phyloP scores from a whole-genome alignment of 2,797 vertebrate genomes.

The Xenopus petersii region DNA sequence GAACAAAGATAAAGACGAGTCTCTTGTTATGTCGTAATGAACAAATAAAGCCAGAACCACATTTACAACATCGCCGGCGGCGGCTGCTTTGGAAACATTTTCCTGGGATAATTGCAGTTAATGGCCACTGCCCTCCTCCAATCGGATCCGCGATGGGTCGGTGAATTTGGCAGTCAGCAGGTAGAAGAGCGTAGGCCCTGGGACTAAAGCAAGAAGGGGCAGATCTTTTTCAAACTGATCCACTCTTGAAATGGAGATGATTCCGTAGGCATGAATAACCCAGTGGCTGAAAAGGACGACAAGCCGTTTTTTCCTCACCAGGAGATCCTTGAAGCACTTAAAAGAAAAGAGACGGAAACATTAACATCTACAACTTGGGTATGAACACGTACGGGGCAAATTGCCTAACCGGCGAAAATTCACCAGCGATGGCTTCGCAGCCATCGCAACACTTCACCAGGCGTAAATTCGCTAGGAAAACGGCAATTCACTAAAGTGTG shows the following conservation, averaged over 20 bases:
- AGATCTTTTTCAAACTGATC: slow-evolving; percentile 89
- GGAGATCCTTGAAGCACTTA: slow-evolving; percentile 89
- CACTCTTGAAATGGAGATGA: slow-evolving; percentile 93
- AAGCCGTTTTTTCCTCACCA: slow-evolving; percentile 91
- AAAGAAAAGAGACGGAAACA: slow-evolving; percentile 13
- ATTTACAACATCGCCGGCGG: not conserved
- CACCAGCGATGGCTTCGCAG: no score
- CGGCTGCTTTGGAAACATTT: not conserved
- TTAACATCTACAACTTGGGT: not conserved
- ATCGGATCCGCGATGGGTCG: slow-evolving; percentile 88
- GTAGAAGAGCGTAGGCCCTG: slow-evolving; percentile 92
- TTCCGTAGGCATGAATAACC: slow-evolving; percentile 94
- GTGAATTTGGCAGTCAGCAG: slow-evolving; percentile 91
- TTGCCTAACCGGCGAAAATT: no score
- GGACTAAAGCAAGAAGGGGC: slow-evolving; percentile 87
- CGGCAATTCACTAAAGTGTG: no score
- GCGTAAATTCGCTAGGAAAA: no score
- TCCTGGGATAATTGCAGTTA: slow-evolving; percentile 51
- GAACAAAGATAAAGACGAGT: no score
- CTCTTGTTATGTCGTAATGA: not conserved
- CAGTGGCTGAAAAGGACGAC: slow-evolving; percentile 96
- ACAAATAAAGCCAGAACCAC: not conserved
- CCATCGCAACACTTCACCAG: no score
- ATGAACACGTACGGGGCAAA: not conserved
- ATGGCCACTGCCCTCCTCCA: slow-evolving; percentile 88